A percentile compares a stretch with the other conserved stretches of the same genome.
These are phyloP conservation scores for Mungos mungo DNA, from an alignment of 2,113 vertebrate genomes.

Conservation along the genomic window DNA sequence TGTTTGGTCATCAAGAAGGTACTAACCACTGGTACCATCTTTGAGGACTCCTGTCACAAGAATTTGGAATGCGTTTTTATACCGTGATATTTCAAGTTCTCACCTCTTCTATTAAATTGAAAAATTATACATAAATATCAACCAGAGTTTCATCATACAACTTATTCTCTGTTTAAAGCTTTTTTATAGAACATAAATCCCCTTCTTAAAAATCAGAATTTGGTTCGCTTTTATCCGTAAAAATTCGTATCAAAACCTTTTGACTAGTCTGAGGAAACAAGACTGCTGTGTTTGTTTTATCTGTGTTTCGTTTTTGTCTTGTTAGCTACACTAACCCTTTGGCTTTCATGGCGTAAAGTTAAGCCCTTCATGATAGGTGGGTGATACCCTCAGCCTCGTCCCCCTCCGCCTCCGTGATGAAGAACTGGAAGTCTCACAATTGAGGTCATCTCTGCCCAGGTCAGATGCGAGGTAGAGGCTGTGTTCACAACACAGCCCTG, in stretches of 20 bases:
- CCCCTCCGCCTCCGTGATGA: neutral
- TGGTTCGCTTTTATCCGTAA: neutral
- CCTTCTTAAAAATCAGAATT: neutral
- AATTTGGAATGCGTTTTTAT: neutral
- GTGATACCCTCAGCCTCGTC: neutral
- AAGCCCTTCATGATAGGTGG: neutral
- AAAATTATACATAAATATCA: neutral
- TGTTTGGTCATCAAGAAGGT: neutral
- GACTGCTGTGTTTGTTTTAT: neutral
- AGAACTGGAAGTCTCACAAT: neutral
- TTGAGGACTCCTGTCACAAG: neutral
- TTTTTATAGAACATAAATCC: neutral
- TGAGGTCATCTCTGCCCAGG: neutral
- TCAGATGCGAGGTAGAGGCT: neutral
- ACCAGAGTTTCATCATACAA: neutral
- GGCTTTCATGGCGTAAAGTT: neutral
- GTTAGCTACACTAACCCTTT: neutral
- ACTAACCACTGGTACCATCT: neutral
- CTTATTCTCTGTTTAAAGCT: neutral
- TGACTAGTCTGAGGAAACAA: neutral
- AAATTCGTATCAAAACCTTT: neutral
- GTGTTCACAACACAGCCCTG: too few species aligned
- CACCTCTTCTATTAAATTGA: neutral
- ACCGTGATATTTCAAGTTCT: neutral
- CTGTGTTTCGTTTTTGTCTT: neutral